These are phyloP conservation scores for Corynorhinus townsendii DNA, from an alignment of 2,113 vertebrate species.

Conservation along the genomic window DNA sequence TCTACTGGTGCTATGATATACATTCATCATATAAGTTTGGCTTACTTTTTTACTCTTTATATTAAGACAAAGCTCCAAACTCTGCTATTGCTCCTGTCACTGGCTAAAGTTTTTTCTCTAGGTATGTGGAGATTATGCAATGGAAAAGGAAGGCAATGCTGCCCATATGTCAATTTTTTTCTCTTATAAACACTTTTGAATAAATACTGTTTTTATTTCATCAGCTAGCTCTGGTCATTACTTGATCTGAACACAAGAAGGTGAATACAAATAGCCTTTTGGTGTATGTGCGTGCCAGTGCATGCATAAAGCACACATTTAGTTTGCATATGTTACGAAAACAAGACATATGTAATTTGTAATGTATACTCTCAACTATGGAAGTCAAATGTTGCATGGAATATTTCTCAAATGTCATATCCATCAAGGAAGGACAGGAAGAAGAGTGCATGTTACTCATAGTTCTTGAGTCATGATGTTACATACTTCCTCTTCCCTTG, in stretches of 20 bases:
- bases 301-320: not conserved
- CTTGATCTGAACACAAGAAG: constrained; percentile 21
- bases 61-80: constrained; percentile 52
- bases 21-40: constrained; percentile 45
- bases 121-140: constrained; percentile 51
- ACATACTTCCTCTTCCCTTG: not conserved
- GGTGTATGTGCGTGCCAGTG: not conserved
- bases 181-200: constrained; percentile 69
- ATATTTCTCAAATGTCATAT: not conserved
- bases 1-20: not conserved
- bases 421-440: not conserved
- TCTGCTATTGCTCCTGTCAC: not conserved
- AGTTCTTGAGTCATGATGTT: not conserved
- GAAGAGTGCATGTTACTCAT: not conserved
- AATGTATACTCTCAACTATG: not conserved
- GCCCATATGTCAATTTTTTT: constrained; percentile 61
- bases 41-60: constrained; percentile 65
- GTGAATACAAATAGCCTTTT: not conserved
- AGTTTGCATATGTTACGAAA: constrained; percentile 43
- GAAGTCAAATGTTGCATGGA: not conserved
- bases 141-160: constrained; percentile 56
- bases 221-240: constrained; percentile 58
- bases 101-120: constrained; percentile 15
- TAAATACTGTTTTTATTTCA: constrained; percentile 64
- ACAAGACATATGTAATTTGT: constrained; percentile 15